Conservation (phyloP, 1,140 invertebrate species). For the Drosophila auraria region DNA sequence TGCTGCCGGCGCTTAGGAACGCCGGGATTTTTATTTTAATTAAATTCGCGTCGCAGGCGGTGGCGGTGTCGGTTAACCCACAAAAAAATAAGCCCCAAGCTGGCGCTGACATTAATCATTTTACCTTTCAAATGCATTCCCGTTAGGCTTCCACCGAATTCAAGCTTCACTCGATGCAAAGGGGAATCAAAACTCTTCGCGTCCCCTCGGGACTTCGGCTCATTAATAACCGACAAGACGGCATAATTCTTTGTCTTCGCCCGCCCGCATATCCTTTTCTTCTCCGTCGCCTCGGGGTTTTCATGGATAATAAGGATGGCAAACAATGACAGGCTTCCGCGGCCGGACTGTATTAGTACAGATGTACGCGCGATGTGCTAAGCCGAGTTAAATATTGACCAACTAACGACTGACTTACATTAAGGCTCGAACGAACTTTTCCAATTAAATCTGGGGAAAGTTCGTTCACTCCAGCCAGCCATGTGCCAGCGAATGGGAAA, state of each 20-base stretch:
- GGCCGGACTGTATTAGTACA: slow-evolving; percentile 12
- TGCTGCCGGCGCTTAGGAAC: slow-evolving; percentile 27
- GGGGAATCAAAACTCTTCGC: slow-evolving; percentile 13
- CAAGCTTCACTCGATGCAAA: slow-evolving; percentile 48
- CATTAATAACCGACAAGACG: slow-evolving; percentile 61
- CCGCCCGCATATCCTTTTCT: slow-evolving; percentile 27
- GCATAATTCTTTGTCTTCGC: slow-evolving; percentile 59
- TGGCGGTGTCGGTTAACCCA: slow-evolving; percentile 33
- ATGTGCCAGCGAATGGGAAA: slow-evolving; percentile 46
- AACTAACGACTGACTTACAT: slow-evolving; percentile 43
- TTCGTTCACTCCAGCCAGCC: slow-evolving; percentile 19
- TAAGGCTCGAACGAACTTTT: slow-evolving; percentile 55
- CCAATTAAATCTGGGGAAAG: slow-evolving; percentile 66
- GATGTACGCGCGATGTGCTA: slow-evolving; percentile 11
- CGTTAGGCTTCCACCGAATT: slow-evolving; percentile 47
- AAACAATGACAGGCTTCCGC: slow-evolving; percentile 27
- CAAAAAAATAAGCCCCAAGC: slow-evolving; percentile 32
- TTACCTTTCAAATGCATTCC: slow-evolving; percentile 54
- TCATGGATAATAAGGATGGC: slow-evolving; percentile 23
- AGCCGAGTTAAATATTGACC: slow-evolving; percentile 34
- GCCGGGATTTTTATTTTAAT: slow-evolving; percentile 45
- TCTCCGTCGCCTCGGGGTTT: slow-evolving; percentile 29
- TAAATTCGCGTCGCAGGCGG: slow-evolving; percentile 27
- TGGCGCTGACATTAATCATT: slow-evolving; percentile 53
- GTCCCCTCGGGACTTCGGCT: slow-evolving; percentile 23